Evolutionary conservation across 2,888 invertebrate genomes (phyloP).

Genomic region (Scaptomyza polygonia): DNA sequence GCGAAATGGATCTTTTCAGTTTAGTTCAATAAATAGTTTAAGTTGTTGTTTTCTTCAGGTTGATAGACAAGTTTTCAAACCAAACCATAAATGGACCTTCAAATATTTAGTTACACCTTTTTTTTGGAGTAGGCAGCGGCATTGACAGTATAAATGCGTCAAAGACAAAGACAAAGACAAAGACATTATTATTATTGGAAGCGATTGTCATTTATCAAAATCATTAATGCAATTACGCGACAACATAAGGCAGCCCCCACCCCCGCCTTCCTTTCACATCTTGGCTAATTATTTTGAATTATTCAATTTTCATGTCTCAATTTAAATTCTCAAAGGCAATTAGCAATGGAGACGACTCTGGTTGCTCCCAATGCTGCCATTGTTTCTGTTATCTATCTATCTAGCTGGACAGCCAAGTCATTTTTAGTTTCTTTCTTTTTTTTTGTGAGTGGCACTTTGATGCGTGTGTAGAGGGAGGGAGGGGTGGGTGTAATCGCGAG

Average conservation of each 20-base stretch:
- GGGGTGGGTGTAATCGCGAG: neutral
- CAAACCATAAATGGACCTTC: too few relatives aligned
- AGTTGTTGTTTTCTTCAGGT: neutral
- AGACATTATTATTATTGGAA: conserved; percentile 24
- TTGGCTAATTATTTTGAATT: conserved; percentile 83
- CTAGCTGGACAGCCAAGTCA: conserved; percentile 48
- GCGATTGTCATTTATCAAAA: conserved; percentile 77
- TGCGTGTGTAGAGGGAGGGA: conserved; percentile 43
- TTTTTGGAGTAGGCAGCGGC: conserved; percentile 7
- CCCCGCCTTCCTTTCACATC: neutral
- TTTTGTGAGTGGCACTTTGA: conserved; percentile 70
- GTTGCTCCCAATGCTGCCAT: conserved; percentile 25
- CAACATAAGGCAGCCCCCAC: conserved; percentile 26
- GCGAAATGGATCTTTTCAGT: conserved; percentile 57
- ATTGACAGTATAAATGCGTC: conserved; percentile 12
- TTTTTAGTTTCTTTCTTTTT: conserved; percentile 62
- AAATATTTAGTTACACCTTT: neutral
- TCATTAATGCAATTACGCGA: conserved; percentile 78
- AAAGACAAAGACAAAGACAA: conserved; percentile 46
- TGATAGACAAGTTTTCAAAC: conserved; percentile 46
- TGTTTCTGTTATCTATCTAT: conserved; percentile 45
- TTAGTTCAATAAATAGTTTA: neutral
- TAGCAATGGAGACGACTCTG: conserved; percentile 62
- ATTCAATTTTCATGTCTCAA: conserved; percentile 84
- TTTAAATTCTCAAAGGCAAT: conserved; percentile 78